A percentile compares a stretch with the other conserved stretches of the same genome.
Evolutionary conservation across 2,888 invertebrate genomes (phyloP).

Genomic region (Sinohyriopsis cumingii): DNA sequence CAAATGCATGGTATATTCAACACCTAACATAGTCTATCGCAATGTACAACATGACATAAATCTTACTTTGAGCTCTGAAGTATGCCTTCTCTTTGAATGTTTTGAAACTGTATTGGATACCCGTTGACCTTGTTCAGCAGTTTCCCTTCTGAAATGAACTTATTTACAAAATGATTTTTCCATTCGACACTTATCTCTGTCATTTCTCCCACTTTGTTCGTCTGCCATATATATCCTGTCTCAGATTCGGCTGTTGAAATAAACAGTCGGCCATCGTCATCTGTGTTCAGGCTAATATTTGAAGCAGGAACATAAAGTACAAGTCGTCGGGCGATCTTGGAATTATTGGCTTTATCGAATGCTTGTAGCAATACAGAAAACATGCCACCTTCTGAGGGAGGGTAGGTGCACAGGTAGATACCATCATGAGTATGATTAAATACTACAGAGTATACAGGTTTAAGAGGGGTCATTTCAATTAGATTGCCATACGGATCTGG

Average conservation of each 20-base stretch:
- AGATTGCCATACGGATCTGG: conserved; percentile 18
- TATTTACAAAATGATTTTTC: conserved; percentile 27
- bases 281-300: conserved; percentile 17
- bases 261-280: conserved; percentile 7
- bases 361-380: conserved; percentile 38
- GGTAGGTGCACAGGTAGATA: conserved; percentile 10
- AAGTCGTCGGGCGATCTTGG: conserved; percentile 33
- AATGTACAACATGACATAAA: no score
- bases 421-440: not conserved
- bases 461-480: conserved; percentile 15
- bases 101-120: conserved; percentile 25
- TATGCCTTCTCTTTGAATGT: conserved; percentile 16
- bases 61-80: conserved; percentile 12
- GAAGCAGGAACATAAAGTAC: conserved; percentile 38
- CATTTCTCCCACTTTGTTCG: conserved; percentile 3
- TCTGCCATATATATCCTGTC: conserved; percentile 38
- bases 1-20: no score
- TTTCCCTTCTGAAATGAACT: conserved; percentile 15
- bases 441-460: conserved; percentile 2
- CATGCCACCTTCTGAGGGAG: conserved; percentile 32
- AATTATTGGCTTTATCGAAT: conserved; percentile 47
- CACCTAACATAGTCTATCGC: no score
- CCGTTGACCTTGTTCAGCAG: conserved; percentile 12
- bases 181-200: conserved; percentile 14
- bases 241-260: conserved; percentile 28